phyloP scores from a whole-genome alignment of 1,140 invertebrate species.

The Eriosoma lanigerum region DNA sequence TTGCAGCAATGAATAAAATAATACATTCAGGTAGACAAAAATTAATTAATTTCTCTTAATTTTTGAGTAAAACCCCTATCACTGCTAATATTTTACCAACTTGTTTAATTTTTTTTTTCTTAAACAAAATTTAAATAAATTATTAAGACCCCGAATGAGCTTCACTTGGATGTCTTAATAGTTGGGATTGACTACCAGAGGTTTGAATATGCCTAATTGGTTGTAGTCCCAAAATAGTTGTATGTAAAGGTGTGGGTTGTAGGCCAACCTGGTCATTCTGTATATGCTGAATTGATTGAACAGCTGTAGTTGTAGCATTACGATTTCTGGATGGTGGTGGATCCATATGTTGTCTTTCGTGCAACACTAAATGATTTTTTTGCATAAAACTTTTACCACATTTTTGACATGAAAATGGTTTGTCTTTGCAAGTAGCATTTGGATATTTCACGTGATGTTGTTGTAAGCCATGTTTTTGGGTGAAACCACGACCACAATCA shows the following conservation, averaged over 20 bases:
- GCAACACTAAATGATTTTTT: conserved; percentile 77
- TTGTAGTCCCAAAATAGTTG: conserved; percentile 33
- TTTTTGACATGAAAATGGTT: conserved; percentile 78
- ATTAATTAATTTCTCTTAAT: neutral
- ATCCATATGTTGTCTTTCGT: conserved; percentile 80
- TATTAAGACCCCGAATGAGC: conserved; percentile 49
- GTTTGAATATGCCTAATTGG: conserved; percentile 44
- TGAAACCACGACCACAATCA: conserved; percentile 81
- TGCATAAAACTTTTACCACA: conserved; percentile 87
- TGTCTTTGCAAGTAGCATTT: conserved; percentile 75
- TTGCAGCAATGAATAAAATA: conserved; percentile 7
- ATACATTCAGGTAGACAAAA: conserved; percentile 20
- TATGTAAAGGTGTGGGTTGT: conserved; percentile 33
- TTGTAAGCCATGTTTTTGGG: conserved; percentile 76
- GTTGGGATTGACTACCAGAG: conserved; percentile 41
- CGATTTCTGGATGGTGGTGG: conserved; percentile 58
- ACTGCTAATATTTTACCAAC: neutral
- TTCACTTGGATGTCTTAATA: conserved; percentile 41
- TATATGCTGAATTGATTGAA: conserved; percentile 48
- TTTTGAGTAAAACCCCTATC: neutral
- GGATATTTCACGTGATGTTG: conserved; percentile 75
- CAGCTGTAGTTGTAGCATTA: conserved; percentile 36
- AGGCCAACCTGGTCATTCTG: conserved; percentile 45
- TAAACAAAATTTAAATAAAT: neutral
- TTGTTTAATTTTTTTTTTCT: no score